Conservation (phyloP, 2,797 vertebrate species). For the Clamator glandarius region DNA sequence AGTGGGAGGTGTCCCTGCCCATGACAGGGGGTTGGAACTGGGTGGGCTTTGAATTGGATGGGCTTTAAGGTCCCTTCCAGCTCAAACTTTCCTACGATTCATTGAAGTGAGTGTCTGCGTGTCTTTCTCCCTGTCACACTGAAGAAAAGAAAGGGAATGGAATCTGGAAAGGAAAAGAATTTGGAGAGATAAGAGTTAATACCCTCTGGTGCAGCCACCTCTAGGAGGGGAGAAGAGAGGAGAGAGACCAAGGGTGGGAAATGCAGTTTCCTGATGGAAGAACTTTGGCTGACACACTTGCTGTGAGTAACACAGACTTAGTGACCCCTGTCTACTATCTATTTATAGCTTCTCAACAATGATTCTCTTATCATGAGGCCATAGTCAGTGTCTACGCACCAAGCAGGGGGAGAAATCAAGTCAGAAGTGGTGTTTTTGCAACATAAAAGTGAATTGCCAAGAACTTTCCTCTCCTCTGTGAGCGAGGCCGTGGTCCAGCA, state of each 20-base stretch:
- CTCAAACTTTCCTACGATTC: too few species aligned
- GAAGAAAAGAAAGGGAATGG: background rate
- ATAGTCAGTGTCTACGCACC: background rate
- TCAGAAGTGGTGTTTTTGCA: background rate
- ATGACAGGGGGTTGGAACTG: too few species aligned
- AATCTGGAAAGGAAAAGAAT: background rate
- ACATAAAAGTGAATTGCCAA: background rate
- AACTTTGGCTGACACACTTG: slow-evolving; percentile 26
- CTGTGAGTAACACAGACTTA: background rate
- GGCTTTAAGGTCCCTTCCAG: too few species aligned
- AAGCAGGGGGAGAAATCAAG: background rate
- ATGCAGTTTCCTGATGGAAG: slow-evolving; percentile 32
- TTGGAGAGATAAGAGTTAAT: background rate
- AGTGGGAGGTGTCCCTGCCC: too few species aligned
- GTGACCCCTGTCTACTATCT: slow-evolving; percentile 23
- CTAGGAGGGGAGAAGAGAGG: slow-evolving; percentile 34
- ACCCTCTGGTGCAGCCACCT: background rate
- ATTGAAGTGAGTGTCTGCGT: background rate
- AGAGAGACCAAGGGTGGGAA: slow-evolving; percentile 38
- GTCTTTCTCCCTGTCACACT: rapidly evolving
- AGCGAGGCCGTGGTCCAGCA: background rate
- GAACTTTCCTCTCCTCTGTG: background rate
- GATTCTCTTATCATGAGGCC: background rate
- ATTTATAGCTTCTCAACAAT: slow-evolving; percentile 24
- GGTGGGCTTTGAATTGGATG: too few species aligned